Evolutionary conservation across 2,113 vertebrate genomes (phyloP).

Genomic region (Scophthalmus maximus): DNA sequence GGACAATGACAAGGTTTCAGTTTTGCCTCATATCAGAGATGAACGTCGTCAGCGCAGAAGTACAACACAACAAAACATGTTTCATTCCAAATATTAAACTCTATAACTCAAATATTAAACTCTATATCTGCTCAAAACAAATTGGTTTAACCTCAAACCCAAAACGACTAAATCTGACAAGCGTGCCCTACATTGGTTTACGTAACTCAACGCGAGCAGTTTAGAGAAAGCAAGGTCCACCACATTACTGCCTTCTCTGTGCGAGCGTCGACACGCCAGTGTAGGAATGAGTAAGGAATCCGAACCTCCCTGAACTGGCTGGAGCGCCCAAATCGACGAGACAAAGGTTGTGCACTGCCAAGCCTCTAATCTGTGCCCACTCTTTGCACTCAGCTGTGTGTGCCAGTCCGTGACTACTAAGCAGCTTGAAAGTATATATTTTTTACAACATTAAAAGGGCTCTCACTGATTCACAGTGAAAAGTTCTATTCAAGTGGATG

Average conservation of each 20-base stretch:
- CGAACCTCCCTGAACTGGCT: constrained; percentile 14
- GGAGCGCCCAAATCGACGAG: not conserved
- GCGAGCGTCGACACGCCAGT: not conserved
- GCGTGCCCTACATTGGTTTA: too few relatives aligned
- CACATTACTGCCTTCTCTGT: not conserved
- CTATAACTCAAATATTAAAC: too few relatives aligned
- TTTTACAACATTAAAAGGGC: constrained; percentile 3
- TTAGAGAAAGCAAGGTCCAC: not conserved
- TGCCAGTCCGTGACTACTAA: constrained; percentile 49
- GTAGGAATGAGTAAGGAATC: constrained; percentile 22
- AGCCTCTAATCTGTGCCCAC: constrained; percentile 38
- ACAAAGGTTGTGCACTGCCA: not conserved
- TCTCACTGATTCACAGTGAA: constrained; percentile 2
- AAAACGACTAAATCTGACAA: not conserved
- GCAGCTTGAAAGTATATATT: constrained; percentile 15
- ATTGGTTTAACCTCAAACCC: too few relatives aligned
- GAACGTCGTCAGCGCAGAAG: not conserved
- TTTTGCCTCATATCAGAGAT: not conserved
- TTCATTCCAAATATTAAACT: not conserved
- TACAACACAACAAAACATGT: too few relatives aligned
- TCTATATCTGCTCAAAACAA: not conserved
- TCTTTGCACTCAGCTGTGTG: constrained; percentile 35
- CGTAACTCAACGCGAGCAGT: not conserved
- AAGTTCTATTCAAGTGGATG: too few relatives aligned
- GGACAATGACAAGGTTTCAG: constrained; percentile 1